phyloP scores from a whole-genome alignment of 2,797 vertebrate species.

The Borostomias antarcticus region DNA sequence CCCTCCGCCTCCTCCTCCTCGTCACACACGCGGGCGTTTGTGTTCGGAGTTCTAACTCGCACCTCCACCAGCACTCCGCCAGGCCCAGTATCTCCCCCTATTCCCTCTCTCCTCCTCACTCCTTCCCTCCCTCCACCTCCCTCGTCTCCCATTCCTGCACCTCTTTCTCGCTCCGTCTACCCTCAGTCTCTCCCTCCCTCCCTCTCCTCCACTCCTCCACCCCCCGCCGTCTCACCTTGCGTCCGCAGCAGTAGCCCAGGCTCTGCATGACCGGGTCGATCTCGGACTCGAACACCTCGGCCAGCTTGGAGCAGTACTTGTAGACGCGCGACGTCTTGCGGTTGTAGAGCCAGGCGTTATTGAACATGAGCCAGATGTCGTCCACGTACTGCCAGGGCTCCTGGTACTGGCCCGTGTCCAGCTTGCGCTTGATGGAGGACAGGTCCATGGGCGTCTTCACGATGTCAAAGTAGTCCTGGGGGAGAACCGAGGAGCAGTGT shows the following conservation, averaged over 20 bases:
- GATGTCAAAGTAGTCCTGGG: constrained; percentile 98
- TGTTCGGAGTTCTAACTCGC: neutral
- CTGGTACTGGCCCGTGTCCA: constrained; percentile 97
- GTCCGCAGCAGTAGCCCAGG: constrained; percentile 89
- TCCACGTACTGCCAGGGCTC: constrained; percentile 92
- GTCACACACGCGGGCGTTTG: neutral
- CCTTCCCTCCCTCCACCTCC: too few relatives aligned
- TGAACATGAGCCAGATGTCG: constrained; percentile 93
- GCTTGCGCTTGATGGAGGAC: constrained; percentile 95
- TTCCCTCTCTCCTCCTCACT: too few relatives aligned
- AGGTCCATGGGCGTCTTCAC: constrained; percentile 98
- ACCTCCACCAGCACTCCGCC: neutral
- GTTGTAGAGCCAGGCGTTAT: constrained; percentile 92
- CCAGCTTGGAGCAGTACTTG: constrained; percentile 90
- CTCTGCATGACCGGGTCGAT: constrained; percentile 90
- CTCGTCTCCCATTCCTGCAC: too few relatives aligned
- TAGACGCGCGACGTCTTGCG: constrained; percentile 90
- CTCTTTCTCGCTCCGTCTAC: too few relatives aligned
- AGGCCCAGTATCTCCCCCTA: too few relatives aligned
- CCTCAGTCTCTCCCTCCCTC: too few relatives aligned
- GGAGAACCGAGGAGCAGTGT: too few relatives aligned
- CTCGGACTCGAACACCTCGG: constrained; percentile 90
- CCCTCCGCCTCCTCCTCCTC: too few relatives aligned
- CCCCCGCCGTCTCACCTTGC: constrained; percentile 55
- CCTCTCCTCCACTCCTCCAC: too few relatives aligned